Evolutionary conservation across 2,888 invertebrate genomes (phyloP), one percentile per base, ranked within the genome.

Genomic region (Polydrusus tereticollis): DNA sequence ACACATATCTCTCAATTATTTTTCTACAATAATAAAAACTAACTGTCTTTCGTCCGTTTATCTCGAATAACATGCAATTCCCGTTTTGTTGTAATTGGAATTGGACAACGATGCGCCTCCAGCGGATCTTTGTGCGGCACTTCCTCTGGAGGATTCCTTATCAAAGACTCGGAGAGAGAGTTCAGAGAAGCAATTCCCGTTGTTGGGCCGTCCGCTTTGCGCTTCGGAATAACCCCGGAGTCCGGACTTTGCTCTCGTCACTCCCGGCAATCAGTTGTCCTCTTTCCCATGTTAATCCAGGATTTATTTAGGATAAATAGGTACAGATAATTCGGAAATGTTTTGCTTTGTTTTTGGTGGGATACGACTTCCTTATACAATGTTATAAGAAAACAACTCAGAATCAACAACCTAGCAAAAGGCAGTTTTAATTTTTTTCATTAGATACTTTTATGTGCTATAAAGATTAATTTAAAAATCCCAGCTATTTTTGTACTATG

Each of bases 221-320:
- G 38, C 57, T 52, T 55, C 65, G 64, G 73, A 64, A 73, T 73
- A 69, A 66, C 73, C 73, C 69, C 71, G 66, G 68, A 75, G 67
- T 75, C 72, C 69, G 69, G 65, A 69, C 60, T 75, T 75, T 69
- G 72, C 70, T 67, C 74, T 67, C 72, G 71, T 69, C 77, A 75
- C 80, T 78, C 78, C 76, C 72, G 80, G 83, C 83, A 83, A 84
- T 84, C 83, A 82, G 80, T 83, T 81, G 81, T 80, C 82, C 81
- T n/a, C n/a, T 80, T 80, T 82, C 81, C 83, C 82, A 83, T 84
- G 83, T 82, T 83, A 83, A 84, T 83, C 82, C 82, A 74, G 80
- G 80, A 70, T 64, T 70, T 69, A 69, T 69, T 69, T 60, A 14
- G 41, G 63, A 52, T 33, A 69, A 69, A 68, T 33, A 58, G 29